Conservation (phyloP, 2,888 invertebrate genomes). For the Ametastegia equiseti region DNA sequence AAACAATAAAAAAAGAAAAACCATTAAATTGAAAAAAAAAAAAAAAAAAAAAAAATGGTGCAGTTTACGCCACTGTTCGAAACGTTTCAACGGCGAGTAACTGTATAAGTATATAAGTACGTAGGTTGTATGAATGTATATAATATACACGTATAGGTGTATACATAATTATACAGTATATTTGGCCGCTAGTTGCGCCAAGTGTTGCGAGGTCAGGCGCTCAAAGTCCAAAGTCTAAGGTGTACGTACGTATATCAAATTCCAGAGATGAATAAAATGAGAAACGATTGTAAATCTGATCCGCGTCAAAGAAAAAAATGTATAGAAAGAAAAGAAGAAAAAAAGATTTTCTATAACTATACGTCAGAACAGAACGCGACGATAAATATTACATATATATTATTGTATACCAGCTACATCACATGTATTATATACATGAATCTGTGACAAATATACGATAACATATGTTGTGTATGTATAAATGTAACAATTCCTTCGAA, state of each 20-base stretch:
- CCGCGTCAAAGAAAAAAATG: no score
- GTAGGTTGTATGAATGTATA: not conserved
- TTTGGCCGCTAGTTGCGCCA: not conserved
- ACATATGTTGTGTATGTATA: no score
- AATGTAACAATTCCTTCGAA: no score
- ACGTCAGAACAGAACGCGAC: no score
- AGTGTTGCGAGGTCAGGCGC: not conserved
- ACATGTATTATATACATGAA: no score
- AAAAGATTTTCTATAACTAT: no score
- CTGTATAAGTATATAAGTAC: not conserved
- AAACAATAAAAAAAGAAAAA: not conserved
- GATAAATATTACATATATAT: no score
- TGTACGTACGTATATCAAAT: constrained; percentile 19
- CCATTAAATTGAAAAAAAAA: not conserved
- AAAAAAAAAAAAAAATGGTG: not conserved
- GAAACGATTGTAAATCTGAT: not conserved
- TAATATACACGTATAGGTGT: not conserved
- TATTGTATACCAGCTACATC: no score
- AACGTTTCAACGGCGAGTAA: not conserved
- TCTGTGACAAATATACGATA: no score
- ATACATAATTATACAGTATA: not conserved
- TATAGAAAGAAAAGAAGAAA: no score
- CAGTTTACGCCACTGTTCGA: not conserved
- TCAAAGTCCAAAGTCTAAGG: constrained; percentile 29
- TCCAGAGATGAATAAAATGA: not conserved